Evolutionary conservation across 2,113 vertebrate genomes (phyloP).

Genomic region (Cyanoramphus novaezelandiae): DNA sequence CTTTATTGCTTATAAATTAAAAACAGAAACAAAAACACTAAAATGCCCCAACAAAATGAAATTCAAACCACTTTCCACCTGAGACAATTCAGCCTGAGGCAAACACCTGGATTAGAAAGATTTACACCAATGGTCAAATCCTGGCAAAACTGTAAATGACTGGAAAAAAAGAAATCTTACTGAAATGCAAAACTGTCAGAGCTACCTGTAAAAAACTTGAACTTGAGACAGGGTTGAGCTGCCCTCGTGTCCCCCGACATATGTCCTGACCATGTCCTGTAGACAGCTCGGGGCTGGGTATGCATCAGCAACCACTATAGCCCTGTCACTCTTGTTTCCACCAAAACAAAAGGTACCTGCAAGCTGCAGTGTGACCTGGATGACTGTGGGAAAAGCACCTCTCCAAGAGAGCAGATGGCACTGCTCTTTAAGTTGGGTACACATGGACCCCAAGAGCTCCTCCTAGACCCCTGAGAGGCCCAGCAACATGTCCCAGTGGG

Average conservation of each 20-base stretch:
- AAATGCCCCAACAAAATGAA: not conserved
- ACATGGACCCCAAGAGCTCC: not conserved
- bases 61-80: not conserved
- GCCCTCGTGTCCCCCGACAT: fast-evolving
- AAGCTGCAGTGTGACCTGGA: not conserved
- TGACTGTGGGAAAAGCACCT: not conserved
- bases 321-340: not conserved
- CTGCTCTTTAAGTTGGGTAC: not conserved
- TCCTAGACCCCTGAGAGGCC: not conserved
- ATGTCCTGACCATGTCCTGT: too few species aligned
- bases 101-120: constrained; percentile 50
- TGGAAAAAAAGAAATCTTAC: constrained; percentile 6
- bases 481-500: fast-evolving
- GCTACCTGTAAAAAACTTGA: constrained; percentile 9
- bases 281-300: not conserved
- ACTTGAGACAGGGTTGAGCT: not conserved
- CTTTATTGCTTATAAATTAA: not conserved
- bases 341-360: not conserved
- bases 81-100: constrained; percentile 25
- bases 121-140: constrained; percentile 28
- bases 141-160: constrained; percentile 3
- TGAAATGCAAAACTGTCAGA: not conserved
- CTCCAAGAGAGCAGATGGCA: not conserved
- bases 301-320: not conserved
- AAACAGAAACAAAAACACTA: not conserved